Conservation (phyloP, 2,888 invertebrate species). For the Latheticus oryzae region DNA sequence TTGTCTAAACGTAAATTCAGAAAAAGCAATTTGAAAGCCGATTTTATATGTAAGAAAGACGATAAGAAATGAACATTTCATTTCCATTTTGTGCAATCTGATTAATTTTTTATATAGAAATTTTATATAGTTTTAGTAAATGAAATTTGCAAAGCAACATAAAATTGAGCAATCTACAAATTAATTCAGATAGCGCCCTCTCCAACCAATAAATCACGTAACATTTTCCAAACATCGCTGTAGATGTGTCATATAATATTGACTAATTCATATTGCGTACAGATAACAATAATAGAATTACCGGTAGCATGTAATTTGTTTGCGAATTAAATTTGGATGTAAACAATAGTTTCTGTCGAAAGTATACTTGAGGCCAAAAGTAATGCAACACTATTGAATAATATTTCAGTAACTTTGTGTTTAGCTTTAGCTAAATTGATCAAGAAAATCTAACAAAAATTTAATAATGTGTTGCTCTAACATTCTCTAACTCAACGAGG, state of each 20-base stretch:
- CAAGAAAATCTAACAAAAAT: too few relatives aligned
- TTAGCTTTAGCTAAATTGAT: too few relatives aligned
- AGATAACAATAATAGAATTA: conserved; percentile 43
- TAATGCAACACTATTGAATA: too few relatives aligned
- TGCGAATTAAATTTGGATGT: conserved; percentile 35
- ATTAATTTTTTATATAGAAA: too few relatives aligned
- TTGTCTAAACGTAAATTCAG: conserved; percentile 8
- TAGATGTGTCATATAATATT: conserved; percentile 40
- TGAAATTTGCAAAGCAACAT: conserved; percentile 22
- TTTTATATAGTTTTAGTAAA: too few relatives aligned
- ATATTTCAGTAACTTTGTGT: too few relatives aligned
- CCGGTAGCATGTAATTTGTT: conserved; percentile 33
- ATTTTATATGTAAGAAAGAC: conserved; percentile 4
- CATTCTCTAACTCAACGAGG: too few relatives aligned
- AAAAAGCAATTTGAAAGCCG: conserved; percentile 3
- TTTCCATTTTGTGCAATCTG: conserved; percentile 1
- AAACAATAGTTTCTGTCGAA: conserved; percentile 28
- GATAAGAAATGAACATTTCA: conserved; percentile 8
- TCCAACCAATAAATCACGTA: conserved; percentile 41
- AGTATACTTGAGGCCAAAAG: too few relatives aligned
- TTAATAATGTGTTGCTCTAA: too few relatives aligned
- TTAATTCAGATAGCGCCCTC: conserved; percentile 40
- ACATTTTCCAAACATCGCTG: conserved; percentile 37
- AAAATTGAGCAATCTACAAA: conserved; percentile 30
- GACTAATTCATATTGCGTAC: conserved; percentile 41